These are phyloP conservation scores for Garra rufa DNA, from an alignment of 2,113 vertebrate genomes.

Conservation along the genomic window DNA sequence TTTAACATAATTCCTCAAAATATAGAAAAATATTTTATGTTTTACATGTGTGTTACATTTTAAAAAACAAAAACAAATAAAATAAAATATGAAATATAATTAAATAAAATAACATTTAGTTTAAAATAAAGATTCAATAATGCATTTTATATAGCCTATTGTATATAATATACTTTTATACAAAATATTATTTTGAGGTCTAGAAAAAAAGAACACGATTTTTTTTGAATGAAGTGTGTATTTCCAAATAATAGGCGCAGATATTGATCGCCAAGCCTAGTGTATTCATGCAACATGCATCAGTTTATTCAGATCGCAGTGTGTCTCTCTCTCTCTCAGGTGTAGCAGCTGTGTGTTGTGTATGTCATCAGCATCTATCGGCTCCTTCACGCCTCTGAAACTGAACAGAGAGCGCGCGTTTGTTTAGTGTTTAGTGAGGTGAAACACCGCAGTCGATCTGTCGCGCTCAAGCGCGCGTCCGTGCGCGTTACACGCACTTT, in stretches of 20 bases:
- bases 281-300: too few species aligned
- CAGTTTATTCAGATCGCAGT: neutral
- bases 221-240: too few species aligned
- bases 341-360: constrained; percentile 72
- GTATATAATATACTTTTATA: too few species aligned
- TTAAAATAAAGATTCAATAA: neutral
- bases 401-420: neutral
- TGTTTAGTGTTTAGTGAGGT: neutral
- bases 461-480: too few species aligned
- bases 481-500: too few species aligned
- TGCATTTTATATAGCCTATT: neutral
- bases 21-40: too few species aligned
- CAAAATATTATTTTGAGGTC: neutral
- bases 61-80: neutral
- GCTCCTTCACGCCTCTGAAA: constrained; percentile 46
- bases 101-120: too few species aligned
- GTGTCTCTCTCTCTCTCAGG: constrained; percentile 66
- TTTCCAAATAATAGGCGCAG: neutral
- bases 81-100: too few species aligned
- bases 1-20: neutral
- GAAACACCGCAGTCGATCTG: neutral
- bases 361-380: constrained; percentile 77
- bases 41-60: too few species aligned
- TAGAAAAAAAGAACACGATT: neutral
- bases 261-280: neutral